Base-by-base conservation (phyloP, 2,888 invertebrate genomes). In the Amblyteles armatorius region DNA sequence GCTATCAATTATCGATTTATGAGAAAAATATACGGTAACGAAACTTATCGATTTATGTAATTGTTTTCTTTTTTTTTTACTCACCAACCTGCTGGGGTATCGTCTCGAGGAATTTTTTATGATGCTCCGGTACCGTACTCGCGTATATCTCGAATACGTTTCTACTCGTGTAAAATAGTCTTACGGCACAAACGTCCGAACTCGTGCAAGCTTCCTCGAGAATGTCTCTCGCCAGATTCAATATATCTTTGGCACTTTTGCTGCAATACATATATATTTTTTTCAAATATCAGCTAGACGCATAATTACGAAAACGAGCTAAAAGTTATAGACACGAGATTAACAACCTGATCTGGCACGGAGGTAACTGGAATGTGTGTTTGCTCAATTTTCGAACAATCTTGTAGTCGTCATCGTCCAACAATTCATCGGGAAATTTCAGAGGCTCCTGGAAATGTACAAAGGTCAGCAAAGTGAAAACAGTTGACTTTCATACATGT, bases 71-170 rank as follows among this genome's bases (percentile, higher is more conserved):
- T 55, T 19, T 22, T 33, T 40, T 40, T 4, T 33, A 84, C 95
- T 94, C 91, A 97, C 97, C 97, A 88, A 97, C 96, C 94, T 98
- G 97, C 91, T 98, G 98, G 2, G 99, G 98, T 90, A 98, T 97
- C 0, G 96, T 97, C 91, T 97, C 96, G 81, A 99, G 94, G 88
- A 96, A 96, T 90, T 97, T 96, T 91, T 96, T 96, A 94, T 98
- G 98, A 91, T 97, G 96, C 87, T 96, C 96, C 0, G 97, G 97
- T 33, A 98, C 97, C 72, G 97, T 96, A 65, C 95, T 96, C 82
- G 96, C 95, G 93, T 98, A 99, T 89, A 97, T 94, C 90, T 97
- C 96, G 88, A 98, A 96, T 85, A 98, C 96, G 87, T 96, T 95
- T 86, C 97, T 94, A 5, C 96, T 96, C 0, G 97, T 96, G 79